Base-by-base conservation (phyloP, 2,113 vertebrate species). In the Aphyosemion australe region DNA sequence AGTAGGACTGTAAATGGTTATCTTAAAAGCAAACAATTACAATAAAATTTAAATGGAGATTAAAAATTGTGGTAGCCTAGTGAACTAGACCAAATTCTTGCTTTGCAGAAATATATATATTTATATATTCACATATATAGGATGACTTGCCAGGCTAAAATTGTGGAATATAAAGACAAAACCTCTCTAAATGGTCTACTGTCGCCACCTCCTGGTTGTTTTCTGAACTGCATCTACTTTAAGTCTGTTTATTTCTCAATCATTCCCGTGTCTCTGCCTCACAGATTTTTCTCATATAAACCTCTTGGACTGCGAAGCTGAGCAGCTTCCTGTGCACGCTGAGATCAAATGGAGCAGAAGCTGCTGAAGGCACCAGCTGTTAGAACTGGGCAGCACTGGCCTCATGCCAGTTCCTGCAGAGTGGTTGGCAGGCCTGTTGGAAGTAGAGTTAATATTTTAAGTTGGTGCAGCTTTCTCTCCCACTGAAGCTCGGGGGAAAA, bases 181-280 rank as follows among this genome's bases (percentile, higher is more conserved):
- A 62, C 16, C 11, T 19, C 32, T 18, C 15, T n/a, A 14, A 5
- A 45, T 68, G 31, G 48, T 16, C n/a, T 53, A 71, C 43, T 49
- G 20, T 19, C 12, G 50, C 88, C 90, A 87, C 71, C 87, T 87
- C 15, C 59, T 89, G 91, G 80, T 18, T 5, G 45, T 48, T 21
- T 41, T 4, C 13, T 56, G 47, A 83, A 79, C 46, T 79, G 45
- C 84, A 79, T 1, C 16, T 37, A 8, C 34, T 37, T 37, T 7
- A 7, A 15, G 2, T n/a, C n/a, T 10, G 9, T 16, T 0, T 19
- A 37, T n/a, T 48, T 13, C 26, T 3, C 13, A 15, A 20, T 60
- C 32, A n/a, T 43, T 34, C 47, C 16, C 37, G 42, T 52, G 14
- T 21, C 21, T 16, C 8, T 37, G 34, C 34, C 34, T 37, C 14